Evolutionary conservation across 2,888 invertebrate species (phyloP), one percentile per base, ranked within the genome.

Genomic region (Ennomos erosarius): DNA sequence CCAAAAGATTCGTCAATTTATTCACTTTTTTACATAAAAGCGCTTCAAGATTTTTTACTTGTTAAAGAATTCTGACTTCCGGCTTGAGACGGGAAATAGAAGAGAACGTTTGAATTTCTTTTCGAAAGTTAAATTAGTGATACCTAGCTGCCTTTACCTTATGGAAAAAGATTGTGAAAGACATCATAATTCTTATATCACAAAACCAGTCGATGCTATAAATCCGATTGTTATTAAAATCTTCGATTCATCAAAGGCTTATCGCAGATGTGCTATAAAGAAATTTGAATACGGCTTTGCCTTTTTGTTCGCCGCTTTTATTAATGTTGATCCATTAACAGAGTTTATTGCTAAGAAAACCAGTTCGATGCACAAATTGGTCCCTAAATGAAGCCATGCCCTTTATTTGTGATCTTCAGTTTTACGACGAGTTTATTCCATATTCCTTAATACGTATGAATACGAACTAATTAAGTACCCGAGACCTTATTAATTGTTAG

Each of bases 271-370:
- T 63, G 71, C 68, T 71, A 74, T 85, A 82, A 84, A 85, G 70
- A 74, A 78, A 80, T 82, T 82, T 81, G 77, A 82, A 85, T 82
- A 78, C 71, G 75, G 70, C 75, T 73, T 76, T 74, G 68, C 75
- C 74, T 80, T 84, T 85, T 86, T 80, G 76, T 82, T 72, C 65
- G 69, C 75, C 75, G 74, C 75, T 80, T 85, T 87, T 87, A 86
- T 88, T 84, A 84, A 85, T 83, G 83, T 82, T 75, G 80, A 77
- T 84, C 85, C 87, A 88, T 90, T 88, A 88, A 80, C 80, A 78
- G 77, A 75, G 73, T 88, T 88, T 88, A 90, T 85, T 76, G 80
- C 78, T 75, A 62, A 68, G 69, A 69, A 75, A 82, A 85, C 80
- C 78, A 67, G 82, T 84, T 82, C 70, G 76, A 72, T 79, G 81